Evolutionary conservation across 2,888 invertebrate genomes (phyloP).

Genomic region (Tachystola acroxantha): DNA sequence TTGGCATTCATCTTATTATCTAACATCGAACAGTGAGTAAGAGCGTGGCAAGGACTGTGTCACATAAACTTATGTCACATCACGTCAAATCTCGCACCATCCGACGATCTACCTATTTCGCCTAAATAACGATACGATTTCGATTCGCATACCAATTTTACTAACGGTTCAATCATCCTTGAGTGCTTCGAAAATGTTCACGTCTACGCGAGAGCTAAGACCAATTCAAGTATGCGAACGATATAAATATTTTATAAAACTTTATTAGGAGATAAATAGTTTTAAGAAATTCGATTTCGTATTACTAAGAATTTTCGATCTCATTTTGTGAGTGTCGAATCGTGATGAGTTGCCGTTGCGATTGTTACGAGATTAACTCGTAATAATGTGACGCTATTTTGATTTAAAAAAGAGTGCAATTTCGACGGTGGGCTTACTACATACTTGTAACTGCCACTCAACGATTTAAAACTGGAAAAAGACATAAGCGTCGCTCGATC

Average conservation of each 20-base stretch:
- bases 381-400: not conserved
- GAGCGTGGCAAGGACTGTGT: conserved; percentile 14
- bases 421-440: no score
- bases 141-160: conserved; percentile 35
- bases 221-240: conserved; percentile 49
- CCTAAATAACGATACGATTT: conserved; percentile 36
- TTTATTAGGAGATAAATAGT: conserved; percentile 62
- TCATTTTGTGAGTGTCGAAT: conserved; percentile 25
- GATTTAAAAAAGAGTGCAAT: no score
- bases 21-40: conserved; percentile 51
- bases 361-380: not conserved
- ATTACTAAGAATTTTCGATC: conserved; percentile 48
- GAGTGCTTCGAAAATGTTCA: conserved; percentile 38
- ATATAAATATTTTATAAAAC: conserved; percentile 65
- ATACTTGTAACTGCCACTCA: no score
- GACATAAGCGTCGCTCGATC: no score
- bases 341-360: conserved; percentile 2
- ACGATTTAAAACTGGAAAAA: no score
- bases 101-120: conserved; percentile 43
- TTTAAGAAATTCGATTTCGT: conserved; percentile 66
- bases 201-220: conserved; percentile 51
- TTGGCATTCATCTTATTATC: conserved; percentile 74
- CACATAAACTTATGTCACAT: conserved; percentile 8
- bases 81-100: conserved; percentile 26
- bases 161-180: conserved; percentile 34